Evolutionary conservation across 2,113 vertebrate genomes (phyloP), one percentile per base, ranked within the genome.

Genomic region (Corythornis cristatus): DNA sequence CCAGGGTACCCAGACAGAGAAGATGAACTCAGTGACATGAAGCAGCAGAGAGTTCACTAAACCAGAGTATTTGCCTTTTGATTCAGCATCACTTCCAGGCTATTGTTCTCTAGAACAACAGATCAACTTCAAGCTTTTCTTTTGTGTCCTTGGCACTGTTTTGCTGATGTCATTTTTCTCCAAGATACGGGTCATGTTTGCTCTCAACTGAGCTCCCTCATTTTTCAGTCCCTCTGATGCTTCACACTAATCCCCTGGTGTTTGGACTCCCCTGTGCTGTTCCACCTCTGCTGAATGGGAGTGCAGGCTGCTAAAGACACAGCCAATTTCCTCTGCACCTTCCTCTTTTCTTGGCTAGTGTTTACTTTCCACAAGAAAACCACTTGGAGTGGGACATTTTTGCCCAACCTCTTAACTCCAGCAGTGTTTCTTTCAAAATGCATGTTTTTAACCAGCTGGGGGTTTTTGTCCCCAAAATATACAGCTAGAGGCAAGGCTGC

Each of bases 181-280:
- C 0, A 1, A 60, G 16, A 51, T 14, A 46, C 0, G 2, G 40
- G 40, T 50, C 58, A 20, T 18, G 8, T 50, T 83, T 83, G 21
- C 42, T 67, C 40, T 83, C 40, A 73, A 57, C 7, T 15, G 42
- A 74, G 15, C 45, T 42, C 29, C 21, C 16, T 45, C 50, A 35
- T 35, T 21, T 72, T 65, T 33, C 73, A 42, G 15, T 5, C 11
- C n/a, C 51, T 73, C 56, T 74, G 53, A 61, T 15, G 70, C 67
- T 53, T 66, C 0, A 1, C 33, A 25, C 29, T 45, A 61, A 68
- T 33, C 13, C 53, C 29, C 29, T 1, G 2, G 53, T 42, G 28
- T 31, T n/a, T 60, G 76, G 53, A 65, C 46, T 68, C 33, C 40
- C 11, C 3, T 1, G 0, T 29, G n/a, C 45, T 6, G 11, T n/a